These are phyloP conservation scores for Paramacrobiotus metropolitanus DNA, from an alignment of 1,140 invertebrate genomes.

Conservation along the genomic window DNA sequence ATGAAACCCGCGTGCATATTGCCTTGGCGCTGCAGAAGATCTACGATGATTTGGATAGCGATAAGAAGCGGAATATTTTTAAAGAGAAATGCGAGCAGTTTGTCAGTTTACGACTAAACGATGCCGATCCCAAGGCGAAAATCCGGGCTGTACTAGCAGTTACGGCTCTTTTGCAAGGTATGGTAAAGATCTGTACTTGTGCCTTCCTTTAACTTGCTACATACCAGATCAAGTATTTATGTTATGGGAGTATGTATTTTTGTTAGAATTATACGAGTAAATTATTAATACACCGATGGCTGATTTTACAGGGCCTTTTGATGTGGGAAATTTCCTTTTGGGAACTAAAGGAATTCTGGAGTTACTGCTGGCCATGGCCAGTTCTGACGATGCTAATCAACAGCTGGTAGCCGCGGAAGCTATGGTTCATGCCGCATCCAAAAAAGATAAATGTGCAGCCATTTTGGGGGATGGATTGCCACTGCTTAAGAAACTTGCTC, in stretches of 20 bases:
- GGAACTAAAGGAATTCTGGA: slow-evolving; percentile 75
- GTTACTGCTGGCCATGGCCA: slow-evolving; percentile 91
- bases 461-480: slow-evolving; percentile 74
- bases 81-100: slow-evolving; percentile 55
- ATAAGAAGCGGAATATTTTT: slow-evolving; percentile 50
- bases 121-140: slow-evolving; percentile 7
- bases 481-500: slow-evolving; percentile 78
- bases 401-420: slow-evolving; percentile 82
- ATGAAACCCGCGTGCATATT: slow-evolving; percentile 58
- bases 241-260: background rate
- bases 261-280: slow-evolving; percentile 4
- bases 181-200: slow-evolving; percentile 7
- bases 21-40: slow-evolving; percentile 61
- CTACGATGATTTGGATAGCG: slow-evolving; percentile 83
- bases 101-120: slow-evolving; percentile 32
- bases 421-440: slow-evolving; percentile 78
- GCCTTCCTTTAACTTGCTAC: background rate
- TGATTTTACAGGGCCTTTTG: slow-evolving; percentile 47
- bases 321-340: slow-evolving; percentile 75
- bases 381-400: slow-evolving; percentile 44
- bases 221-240: background rate
- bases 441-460: slow-evolving; percentile 81
- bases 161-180: slow-evolving; percentile 51
- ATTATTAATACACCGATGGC: slow-evolving; percentile 3
- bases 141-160: slow-evolving; percentile 31